Percentiles rank a stretch among this genome's conserved stretches.
Conservation (phyloP, 2,113 vertebrate genomes). For the Dicrurus megarhynchus region DNA sequence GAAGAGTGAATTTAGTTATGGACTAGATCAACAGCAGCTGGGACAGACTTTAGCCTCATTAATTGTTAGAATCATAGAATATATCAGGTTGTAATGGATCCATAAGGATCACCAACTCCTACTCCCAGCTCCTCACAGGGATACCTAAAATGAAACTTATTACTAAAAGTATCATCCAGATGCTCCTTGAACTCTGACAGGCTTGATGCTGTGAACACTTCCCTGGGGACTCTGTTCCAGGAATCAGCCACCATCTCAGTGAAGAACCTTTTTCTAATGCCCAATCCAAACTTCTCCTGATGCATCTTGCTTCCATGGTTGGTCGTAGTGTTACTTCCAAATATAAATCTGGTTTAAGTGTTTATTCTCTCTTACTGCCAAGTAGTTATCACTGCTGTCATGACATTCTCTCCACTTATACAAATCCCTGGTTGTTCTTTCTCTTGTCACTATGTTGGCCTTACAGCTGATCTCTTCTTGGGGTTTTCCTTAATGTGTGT, state of each 20-base stretch:
- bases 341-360: background rate
- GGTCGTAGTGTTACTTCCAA: background rate
- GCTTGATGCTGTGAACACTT: background rate
- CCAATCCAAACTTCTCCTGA: background rate
- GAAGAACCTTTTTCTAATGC: background rate
- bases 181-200: background rate
- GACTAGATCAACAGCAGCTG: background rate
- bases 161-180: background rate
- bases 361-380: background rate
- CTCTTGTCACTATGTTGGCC: background rate
- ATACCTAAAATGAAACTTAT: background rate
- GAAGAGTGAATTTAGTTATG: background rate
- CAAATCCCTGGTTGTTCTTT: background rate
- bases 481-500: background rate
- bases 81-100: background rate
- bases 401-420: background rate
- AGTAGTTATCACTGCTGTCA: background rate
- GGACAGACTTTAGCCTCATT: background rate
- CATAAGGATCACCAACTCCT: background rate
- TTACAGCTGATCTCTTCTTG: background rate
- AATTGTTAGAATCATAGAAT: background rate
- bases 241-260: background rate
- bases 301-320: background rate
- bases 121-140: background rate
- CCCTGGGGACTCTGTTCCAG: background rate